A percentile compares a stretch with the other conserved stretches of the same genome.
Conservation (phyloP, 1,140 invertebrate species). For the Pemphigus obesinymphae region DNA sequence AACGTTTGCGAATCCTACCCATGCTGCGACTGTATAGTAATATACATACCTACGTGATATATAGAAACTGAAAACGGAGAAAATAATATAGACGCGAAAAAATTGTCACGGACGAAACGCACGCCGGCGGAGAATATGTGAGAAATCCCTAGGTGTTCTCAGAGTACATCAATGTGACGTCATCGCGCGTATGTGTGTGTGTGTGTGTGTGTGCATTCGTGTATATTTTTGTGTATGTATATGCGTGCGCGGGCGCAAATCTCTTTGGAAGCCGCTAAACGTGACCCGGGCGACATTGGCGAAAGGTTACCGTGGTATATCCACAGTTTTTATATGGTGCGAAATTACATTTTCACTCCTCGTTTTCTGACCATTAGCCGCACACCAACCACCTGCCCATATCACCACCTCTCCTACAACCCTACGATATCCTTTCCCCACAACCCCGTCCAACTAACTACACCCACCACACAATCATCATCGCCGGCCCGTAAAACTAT, state of each 20-base stretch:
- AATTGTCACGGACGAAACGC: background rate
- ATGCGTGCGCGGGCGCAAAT: background rate
- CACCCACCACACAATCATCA: background rate
- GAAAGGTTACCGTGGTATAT: background rate
- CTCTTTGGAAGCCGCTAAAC: background rate
- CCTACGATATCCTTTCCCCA: too few species aligned
- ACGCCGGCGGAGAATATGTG: background rate
- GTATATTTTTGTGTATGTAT: too few species aligned
- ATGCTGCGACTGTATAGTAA: too few species aligned
- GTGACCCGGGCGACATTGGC: background rate
- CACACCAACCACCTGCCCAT: background rate
- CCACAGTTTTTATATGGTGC: background rate
- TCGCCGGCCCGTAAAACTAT: background rate
- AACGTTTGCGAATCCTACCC: too few species aligned
- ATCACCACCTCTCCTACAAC: background rate
- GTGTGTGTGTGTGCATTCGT: background rate
- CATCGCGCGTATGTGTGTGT: background rate
- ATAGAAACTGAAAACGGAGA: background rate
- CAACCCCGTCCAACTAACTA: background rate
- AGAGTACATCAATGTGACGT: background rate
- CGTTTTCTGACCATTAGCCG: background rate
- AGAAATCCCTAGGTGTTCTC: background rate
- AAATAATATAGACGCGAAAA: constrained; percentile 1
- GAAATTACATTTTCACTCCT: background rate
- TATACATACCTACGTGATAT: background rate